These are phyloP conservation scores for Acrocyrtus sp. DNA, from an alignment of 2,888 invertebrate genomes.

Conservation along the genomic window DNA sequence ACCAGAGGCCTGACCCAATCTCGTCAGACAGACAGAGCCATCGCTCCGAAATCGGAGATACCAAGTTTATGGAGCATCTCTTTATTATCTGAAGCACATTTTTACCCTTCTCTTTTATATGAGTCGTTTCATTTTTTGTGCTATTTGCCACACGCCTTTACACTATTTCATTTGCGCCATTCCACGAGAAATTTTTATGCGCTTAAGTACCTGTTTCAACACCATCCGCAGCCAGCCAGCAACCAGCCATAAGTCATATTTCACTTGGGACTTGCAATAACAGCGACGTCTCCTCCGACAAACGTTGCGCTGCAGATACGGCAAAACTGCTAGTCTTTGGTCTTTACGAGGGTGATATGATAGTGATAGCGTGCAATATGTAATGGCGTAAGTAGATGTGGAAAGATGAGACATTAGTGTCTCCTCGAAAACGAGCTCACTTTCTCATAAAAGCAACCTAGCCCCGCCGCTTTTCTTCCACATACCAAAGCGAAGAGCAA, in stretches of 20 bases:
- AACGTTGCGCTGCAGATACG: conserved; percentile 7
- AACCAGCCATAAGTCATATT: conserved; percentile 35
- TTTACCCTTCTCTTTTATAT: background rate
- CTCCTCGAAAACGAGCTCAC: conserved; percentile 27
- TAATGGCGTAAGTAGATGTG: background rate
- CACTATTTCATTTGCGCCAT: conserved; percentile 18
- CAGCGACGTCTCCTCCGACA: conserved; percentile 16
- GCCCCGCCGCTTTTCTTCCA: too few relatives aligned
- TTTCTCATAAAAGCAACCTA: too few relatives aligned
- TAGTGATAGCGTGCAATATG: background rate
- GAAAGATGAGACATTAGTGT: conserved; percentile 33
- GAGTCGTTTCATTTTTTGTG: conserved; percentile 1
- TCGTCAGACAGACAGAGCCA: too few relatives aligned
- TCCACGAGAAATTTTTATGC: conserved; percentile 26
- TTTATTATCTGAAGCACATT: too few relatives aligned
- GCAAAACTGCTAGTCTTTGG: conserved; percentile 19
- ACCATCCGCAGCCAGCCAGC: conserved; percentile 21
- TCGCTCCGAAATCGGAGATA: too few relatives aligned
- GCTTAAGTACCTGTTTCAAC: conserved; percentile 44
- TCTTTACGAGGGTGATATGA: background rate
- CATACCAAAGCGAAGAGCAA: too few relatives aligned
- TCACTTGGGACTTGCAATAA: conserved; percentile 43
- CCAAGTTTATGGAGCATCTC: too few relatives aligned
- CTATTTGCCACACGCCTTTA: conserved; percentile 3
- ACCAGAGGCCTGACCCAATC: too few relatives aligned